Evolutionary conservation across 2,888 invertebrate species (phyloP).

Genomic region (Lithophane leautieri): DNA sequence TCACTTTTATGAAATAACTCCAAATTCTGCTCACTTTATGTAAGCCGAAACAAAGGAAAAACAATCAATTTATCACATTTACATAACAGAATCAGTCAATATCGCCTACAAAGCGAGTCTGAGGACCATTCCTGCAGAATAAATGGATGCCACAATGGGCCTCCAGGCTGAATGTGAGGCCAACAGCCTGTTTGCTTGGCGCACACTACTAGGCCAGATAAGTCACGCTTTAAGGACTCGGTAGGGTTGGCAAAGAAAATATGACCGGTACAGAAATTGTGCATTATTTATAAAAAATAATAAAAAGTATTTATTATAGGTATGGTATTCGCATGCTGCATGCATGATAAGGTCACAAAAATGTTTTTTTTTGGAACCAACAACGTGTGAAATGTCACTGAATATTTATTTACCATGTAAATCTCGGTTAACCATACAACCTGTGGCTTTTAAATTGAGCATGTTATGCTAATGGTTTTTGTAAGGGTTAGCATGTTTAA

Average conservation of each 20-base stretch:
- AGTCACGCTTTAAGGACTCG: conserved; percentile 54
- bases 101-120: conserved; percentile 19
- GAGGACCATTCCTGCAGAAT: conserved; percentile 37
- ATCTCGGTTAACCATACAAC: conserved; percentile 32
- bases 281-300: not conserved
- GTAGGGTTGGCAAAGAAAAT: conserved; percentile 49
- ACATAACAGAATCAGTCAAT: conserved; percentile 23
- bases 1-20: not conserved
- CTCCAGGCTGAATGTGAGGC: conserved; percentile 46
- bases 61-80: conserved; percentile 16
- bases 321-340: not conserved
- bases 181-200: conserved; percentile 61
- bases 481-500: conserved; percentile 31
- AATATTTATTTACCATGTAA: conserved; percentile 39
- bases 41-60: not conserved
- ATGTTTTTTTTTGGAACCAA: not conserved
- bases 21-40: not conserved
- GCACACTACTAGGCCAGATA: conserved; percentile 61
- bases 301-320: too few species aligned
- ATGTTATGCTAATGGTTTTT: conserved; percentile 45
- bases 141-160: conserved; percentile 55
- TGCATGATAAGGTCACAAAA: not conserved
- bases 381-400: conserved; percentile 12
- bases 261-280: not conserved
- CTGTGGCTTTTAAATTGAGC: conserved; percentile 45